Evolutionary conservation across 37 sponge, comb jelly and placozoan genomes (phyloP).

Genomic region (Corticium candelabrum): DNA sequence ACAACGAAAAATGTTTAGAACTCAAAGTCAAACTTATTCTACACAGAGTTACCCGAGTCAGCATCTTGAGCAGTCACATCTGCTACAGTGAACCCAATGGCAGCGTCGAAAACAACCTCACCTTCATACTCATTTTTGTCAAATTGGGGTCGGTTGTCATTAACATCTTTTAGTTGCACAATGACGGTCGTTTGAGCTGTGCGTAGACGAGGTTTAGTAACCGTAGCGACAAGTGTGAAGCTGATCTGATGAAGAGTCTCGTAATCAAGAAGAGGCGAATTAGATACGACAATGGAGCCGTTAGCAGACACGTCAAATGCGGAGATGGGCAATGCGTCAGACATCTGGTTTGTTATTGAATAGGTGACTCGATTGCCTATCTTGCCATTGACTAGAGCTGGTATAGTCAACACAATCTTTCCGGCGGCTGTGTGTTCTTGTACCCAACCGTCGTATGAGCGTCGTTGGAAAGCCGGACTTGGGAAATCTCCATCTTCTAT

Average conservation of each 20-base stretch:
- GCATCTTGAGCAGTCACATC: background rate
- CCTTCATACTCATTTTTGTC: background rate
- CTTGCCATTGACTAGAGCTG: background rate
- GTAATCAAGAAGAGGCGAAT: background rate
- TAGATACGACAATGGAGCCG: background rate
- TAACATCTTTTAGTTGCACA: background rate
- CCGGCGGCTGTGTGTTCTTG: background rate
- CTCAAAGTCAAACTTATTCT: background rate
- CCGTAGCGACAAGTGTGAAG: background rate
- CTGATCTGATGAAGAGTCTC: background rate
- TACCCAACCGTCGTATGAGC: background rate
- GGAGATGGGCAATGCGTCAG: no score
- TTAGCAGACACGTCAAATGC: background rate
- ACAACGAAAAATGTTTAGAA: background rate
- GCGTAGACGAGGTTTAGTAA: background rate
- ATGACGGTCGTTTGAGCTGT: background rate
- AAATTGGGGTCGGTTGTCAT: background rate
- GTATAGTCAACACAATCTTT: background rate
- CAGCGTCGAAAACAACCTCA: background rate
- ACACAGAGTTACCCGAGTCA: background rate
- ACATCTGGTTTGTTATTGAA: background rate
- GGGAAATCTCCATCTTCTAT: background rate
- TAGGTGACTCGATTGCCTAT: background rate
- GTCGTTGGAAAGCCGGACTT: background rate
- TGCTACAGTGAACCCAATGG: background rate